Evolutionary conservation across 1,140 invertebrate species (phyloP), one percentile per base, ranked within the genome.

Genomic region (Listronotus bonariensis): DNA sequence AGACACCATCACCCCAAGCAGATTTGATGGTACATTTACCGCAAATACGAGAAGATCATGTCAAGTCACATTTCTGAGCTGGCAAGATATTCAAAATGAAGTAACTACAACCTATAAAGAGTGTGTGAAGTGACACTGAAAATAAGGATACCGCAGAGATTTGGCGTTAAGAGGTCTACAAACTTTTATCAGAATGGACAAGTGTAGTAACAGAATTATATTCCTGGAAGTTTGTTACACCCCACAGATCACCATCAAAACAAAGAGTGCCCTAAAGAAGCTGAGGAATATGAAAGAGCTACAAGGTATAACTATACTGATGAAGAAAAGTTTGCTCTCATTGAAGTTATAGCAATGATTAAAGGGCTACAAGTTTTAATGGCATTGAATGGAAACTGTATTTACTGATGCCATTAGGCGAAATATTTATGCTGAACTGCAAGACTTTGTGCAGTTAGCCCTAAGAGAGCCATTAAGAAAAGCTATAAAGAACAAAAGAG

Each of bases 301-400:
- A 99, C 97, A 0, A 86, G 95, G 17, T 99, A 99, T 81, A 99
- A 99, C 81, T 99, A 99, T 78, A 92, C 90, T 8, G 91, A 93
- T 20, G 95, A 97, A 75, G 98, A 99, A 82, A 99, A 99, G 79
- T 97, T 97, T 82, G 96, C 96, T 6, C 82, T 99, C 40, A 97
- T 99, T 69, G 96, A 99, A 83, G 92, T 98, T 14, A 98, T 99
- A 71, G 95, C 97, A 0, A 99, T 99, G 96, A 98, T 99, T 69
- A 99, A 99, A 83, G 96, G 97, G 2, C 83, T 99, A 8, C 97
- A 99, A 82, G 92, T 97, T 34, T 80, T 99, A 41, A 96, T 99
- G 93, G 91, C 95, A n/a, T 6, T 84, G 96, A 48, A 98, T 99
- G 89, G 97, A 99, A 82, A 95, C 95, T 0, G 94, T 98, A 0